Conservation (phyloP, 2,113 vertebrate genomes). For the Gila orcuttii region DNA sequence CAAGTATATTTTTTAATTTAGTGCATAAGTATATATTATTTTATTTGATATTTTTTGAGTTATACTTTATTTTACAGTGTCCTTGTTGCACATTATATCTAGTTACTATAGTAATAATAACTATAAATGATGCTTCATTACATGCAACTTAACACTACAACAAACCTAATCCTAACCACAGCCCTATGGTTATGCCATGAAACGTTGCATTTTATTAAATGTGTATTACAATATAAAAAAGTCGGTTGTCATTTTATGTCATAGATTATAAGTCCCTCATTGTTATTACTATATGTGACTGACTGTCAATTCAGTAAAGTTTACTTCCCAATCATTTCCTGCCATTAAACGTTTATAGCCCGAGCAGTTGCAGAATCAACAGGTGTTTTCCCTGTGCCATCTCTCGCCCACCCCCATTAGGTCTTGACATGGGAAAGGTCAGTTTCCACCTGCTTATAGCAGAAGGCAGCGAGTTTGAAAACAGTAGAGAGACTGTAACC, state of each 20-base stretch:
- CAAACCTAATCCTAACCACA: too few relatives aligned
- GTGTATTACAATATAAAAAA: neutral
- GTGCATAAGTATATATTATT: too few relatives aligned
- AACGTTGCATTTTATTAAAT: neutral
- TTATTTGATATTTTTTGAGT: too few relatives aligned
- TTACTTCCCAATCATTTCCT: slow-evolving; percentile 46
- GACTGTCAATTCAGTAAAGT: neutral
- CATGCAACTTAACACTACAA: too few relatives aligned
- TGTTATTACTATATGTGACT: neutral
- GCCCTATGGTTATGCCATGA: too few relatives aligned
- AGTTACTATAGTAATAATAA: too few relatives aligned
- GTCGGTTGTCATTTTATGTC: neutral
- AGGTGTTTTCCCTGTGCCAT: slow-evolving; percentile 67
- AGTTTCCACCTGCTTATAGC: slow-evolving; percentile 61
- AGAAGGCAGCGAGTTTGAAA: slow-evolving; percentile 57
- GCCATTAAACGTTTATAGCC: slow-evolving; percentile 33
- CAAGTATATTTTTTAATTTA: too few relatives aligned
- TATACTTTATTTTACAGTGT: too few relatives aligned
- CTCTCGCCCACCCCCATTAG: slow-evolving; percentile 51
- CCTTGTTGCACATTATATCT: too few relatives aligned
- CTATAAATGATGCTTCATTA: too few relatives aligned
- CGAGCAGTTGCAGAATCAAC: slow-evolving; percentile 63
- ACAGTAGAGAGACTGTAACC: slow-evolving; percentile 40
- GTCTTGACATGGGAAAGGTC: slow-evolving; percentile 61
- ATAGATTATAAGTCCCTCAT: neutral